Evolutionary conservation across 2,888 invertebrate species (phyloP).

Genomic region (Macroteleia sp.): DNA sequence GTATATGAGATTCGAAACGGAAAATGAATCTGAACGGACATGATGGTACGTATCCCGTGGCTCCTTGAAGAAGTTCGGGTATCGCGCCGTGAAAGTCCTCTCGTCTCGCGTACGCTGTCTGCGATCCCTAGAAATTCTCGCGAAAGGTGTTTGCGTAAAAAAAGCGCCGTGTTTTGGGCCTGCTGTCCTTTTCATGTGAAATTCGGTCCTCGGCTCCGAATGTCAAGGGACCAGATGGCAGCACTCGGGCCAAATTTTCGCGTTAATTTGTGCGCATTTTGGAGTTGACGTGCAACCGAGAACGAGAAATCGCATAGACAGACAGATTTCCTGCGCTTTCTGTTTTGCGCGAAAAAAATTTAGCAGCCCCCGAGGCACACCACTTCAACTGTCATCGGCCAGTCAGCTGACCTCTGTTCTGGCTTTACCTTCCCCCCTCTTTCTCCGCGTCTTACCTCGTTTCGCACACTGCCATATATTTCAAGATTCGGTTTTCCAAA

Average conservation of each 20-base stretch:
- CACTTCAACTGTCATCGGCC: slow-evolving; percentile 65
- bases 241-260: slow-evolving; percentile 74
- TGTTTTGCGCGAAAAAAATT: background rate
- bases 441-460: slow-evolving; percentile 50
- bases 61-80: slow-evolving; percentile 1
- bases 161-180: background rate
- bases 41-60: slow-evolving; percentile 91
- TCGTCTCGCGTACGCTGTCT: background rate
- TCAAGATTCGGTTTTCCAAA: too few relatives aligned
- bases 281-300: slow-evolving; percentile 16
- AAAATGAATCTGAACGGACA: slow-evolving; percentile 98
- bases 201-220: slow-evolving; percentile 70
- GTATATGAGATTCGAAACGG: slow-evolving; percentile 83
- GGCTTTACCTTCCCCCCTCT: slow-evolving; percentile 61
- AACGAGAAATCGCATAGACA: background rate
- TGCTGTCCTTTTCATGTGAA: slow-evolving; percentile 1
- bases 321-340: background rate
- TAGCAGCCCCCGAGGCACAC: background rate
- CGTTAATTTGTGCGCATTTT: slow-evolving; percentile 72
- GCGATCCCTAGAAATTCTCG: too few relatives aligned
- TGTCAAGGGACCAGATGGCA: slow-evolving; percentile 82
- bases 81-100: background rate
- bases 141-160: too few relatives aligned
- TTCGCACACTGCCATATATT: slow-evolving; percentile 47
- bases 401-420: slow-evolving; percentile 69